Base-by-base conservation (phyloP, 2,888 invertebrate genomes). In the Parasteatoda lunata region DNA sequence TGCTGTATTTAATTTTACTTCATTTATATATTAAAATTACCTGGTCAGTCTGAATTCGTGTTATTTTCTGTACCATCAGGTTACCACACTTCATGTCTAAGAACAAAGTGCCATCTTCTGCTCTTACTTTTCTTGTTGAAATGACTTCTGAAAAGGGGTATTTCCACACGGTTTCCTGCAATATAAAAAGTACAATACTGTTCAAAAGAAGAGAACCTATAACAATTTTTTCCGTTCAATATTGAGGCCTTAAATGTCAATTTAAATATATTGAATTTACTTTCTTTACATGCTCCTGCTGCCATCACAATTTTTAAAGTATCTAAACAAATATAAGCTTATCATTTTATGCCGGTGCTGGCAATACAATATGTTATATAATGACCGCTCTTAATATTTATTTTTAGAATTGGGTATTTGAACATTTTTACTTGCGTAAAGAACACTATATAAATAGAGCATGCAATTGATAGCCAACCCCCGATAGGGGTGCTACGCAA, bases 51-150 rank as follows among this genome's bases (percentile, higher is more conserved):
- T 98, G 98, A 90, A 99, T 94, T 90, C 98, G 94, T 88, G 97
- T 97, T 91, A 98, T 97, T 90, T 97, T 95, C 93, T 98, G 98
- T 92, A 97, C 97, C 94, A 98, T 96, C 91, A 98, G 93, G 91
- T 98, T 98, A 54, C 98, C 98, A 91, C 97, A 97, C 92, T 98
- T 98, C 95, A 99, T 96, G 93, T 99, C 98, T 92, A 99, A 94
- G 93, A 95, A 97, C 88, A 98, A 93, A 1, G 96, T 95, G 89
- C 97, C 97, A 92, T 97, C 97, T 91, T 97, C 97, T 0, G 97
- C 97, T 89, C 97, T 91, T 49, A 95, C 96, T 94, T 97, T 97
- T 90, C 98, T 94, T 11, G 98, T 98, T 82, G 98, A 98, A 91
- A 98, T 97, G 89, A 99, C 97, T 91, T 98, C 98, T 76, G 96